These are phyloP conservation scores for Linnaemya tessellans DNA, from an alignment of 2,888 invertebrate species.

Conservation along the genomic window DNA sequence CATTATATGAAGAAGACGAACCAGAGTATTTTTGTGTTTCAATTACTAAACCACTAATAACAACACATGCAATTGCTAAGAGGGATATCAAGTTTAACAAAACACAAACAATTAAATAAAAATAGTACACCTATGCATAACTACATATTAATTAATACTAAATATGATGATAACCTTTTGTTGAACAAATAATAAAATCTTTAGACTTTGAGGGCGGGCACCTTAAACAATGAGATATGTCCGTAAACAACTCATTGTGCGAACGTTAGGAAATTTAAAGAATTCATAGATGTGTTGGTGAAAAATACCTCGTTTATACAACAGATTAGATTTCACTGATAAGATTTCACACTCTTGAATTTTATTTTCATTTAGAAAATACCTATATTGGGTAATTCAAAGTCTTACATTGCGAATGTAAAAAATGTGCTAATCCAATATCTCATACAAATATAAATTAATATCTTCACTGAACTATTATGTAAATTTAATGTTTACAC, in stretches of 20 bases:
- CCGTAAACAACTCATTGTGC: background rate
- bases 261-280: background rate
- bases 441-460: too few species aligned
- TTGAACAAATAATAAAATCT: slow-evolving; percentile 22
- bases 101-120: background rate
- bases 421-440: background rate
- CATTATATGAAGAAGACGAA: background rate
- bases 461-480: too few species aligned
- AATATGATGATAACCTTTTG: slow-evolving; percentile 51
- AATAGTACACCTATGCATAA: slow-evolving; percentile 19
- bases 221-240: background rate
- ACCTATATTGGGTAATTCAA: background rate
- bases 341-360: background rate
- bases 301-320: background rate
- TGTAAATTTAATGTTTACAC: too few species aligned
- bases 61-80: slow-evolving; percentile 1
- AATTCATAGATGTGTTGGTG: background rate
- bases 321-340: background rate
- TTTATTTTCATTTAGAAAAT: background rate
- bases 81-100: background rate
- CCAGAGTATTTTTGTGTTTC: slow-evolving; percentile 5
- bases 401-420: background rate
- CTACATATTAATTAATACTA: slow-evolving; percentile 11
- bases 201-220: slow-evolving; percentile 47
- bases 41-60: background rate